A percentile compares a stretch with the other conserved stretches of the same genome.
phyloP scores from a whole-genome alignment of 2,888 invertebrate species.

The Mythimna impura region DNA sequence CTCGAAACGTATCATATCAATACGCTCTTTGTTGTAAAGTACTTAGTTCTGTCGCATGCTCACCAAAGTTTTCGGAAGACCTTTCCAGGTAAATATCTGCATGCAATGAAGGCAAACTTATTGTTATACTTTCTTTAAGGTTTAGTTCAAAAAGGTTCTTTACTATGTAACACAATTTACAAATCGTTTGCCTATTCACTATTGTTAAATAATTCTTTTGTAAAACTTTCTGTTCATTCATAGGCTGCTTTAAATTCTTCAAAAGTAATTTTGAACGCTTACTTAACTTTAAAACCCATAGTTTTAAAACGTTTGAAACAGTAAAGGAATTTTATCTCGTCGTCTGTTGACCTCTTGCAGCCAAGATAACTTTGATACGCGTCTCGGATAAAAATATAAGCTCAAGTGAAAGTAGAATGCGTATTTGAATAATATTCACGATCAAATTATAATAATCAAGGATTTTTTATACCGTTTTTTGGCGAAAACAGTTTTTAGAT shows the following conservation, averaged over 20 bases:
- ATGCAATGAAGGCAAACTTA: conserved; percentile 38
- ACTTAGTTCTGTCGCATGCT: conserved; percentile 12
- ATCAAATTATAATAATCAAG: conserved; percentile 15
- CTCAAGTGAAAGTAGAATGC: conserved; percentile 68
- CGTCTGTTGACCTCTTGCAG: conserved; percentile 68
- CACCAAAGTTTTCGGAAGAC: conserved; percentile 22
- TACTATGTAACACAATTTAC: conserved; percentile 33
- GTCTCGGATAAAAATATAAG: conserved; percentile 67
- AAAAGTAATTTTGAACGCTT: conserved; percentile 43
- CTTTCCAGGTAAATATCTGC: conserved; percentile 55
- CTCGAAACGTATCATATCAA: conserved; percentile 19
- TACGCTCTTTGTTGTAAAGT: conserved; percentile 24
- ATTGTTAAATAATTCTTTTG: conserved; percentile 60
- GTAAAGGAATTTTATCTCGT: conserved; percentile 61
- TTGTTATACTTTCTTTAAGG: conserved; percentile 32
- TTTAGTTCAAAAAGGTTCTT: conserved; percentile 25
- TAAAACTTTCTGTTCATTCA: conserved; percentile 31
- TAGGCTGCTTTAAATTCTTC: conserved; percentile 34
- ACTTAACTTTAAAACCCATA: conserved; percentile 28
- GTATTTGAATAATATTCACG: conserved; percentile 49
- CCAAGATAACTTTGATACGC: conserved; percentile 58
- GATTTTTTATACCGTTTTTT: conserved; percentile 14
- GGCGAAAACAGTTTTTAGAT: conserved; percentile 4
- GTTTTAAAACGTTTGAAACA: conserved; percentile 38
- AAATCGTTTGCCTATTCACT: conserved; percentile 35